phyloP scores from a whole-genome alignment of 1,140 invertebrate species.

The Pachyrhynchus sulphureomaculatus region DNA sequence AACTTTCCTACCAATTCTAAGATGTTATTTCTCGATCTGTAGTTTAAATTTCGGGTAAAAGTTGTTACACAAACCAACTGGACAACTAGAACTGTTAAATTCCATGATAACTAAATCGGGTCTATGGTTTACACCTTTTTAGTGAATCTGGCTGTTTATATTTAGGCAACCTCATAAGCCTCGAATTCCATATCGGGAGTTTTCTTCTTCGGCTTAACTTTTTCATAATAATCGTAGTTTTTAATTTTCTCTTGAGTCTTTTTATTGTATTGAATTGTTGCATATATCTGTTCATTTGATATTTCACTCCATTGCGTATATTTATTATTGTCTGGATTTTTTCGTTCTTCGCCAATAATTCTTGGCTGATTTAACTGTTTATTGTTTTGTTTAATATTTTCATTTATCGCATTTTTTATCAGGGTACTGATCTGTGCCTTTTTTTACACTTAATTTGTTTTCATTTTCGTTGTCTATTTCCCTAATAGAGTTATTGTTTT shows the following conservation, averaged over 20 bases:
- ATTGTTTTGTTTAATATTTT: slow-evolving; percentile 34
- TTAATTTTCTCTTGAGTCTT: slow-evolving; percentile 30
- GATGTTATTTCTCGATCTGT: too few relatives aligned
- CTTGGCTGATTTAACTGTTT: slow-evolving; percentile 31
- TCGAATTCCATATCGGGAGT: slow-evolving; percentile 82
- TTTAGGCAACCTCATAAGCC: slow-evolving; percentile 67
- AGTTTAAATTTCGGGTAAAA: too few relatives aligned
- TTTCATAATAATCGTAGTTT: slow-evolving; percentile 42
- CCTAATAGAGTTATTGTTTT: slow-evolving; percentile 49
- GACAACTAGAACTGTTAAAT: too few relatives aligned
- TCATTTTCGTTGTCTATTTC: slow-evolving; percentile 43
- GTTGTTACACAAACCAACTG: too few relatives aligned
- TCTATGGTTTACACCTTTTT: too few relatives aligned
- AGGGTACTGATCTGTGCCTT: neutral
- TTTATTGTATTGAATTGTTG: slow-evolving; percentile 36
- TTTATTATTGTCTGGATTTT: slow-evolving; percentile 30
- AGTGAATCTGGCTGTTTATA: too few relatives aligned
- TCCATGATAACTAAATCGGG: too few relatives aligned
- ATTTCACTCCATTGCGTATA: slow-evolving; percentile 39
- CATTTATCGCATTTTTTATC: slow-evolving; percentile 51
- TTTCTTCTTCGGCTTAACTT: slow-evolving; percentile 52
- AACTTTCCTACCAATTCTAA: too few relatives aligned
- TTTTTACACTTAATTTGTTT: slow-evolving; percentile 2
- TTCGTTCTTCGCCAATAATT: slow-evolving; percentile 46
- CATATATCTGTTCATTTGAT: slow-evolving; percentile 35